phyloP scores from a whole-genome alignment of 2,113 vertebrate species.

The Clarias gariepinus region DNA sequence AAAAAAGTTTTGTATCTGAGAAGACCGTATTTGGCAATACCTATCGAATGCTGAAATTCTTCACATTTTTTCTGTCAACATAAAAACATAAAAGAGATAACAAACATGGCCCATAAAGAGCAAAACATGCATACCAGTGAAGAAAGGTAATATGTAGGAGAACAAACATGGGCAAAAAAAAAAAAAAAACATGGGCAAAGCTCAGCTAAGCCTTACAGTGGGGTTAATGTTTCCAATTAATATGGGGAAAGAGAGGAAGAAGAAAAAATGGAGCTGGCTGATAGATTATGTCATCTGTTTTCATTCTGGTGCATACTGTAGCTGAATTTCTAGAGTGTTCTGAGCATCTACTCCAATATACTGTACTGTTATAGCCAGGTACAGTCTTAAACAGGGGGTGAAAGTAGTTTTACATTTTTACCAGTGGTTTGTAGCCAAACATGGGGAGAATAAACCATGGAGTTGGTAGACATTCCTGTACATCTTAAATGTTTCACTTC shows the following conservation, averaged over 20 bases:
- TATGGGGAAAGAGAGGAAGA: conserved; percentile 33
- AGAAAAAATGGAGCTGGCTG: conserved; percentile 39
- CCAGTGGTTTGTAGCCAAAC: not conserved
- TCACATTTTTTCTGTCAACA: conserved; percentile 8
- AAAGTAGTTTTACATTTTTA: not conserved
- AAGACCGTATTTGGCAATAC: conserved; percentile 47
- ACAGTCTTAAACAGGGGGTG: not conserved
- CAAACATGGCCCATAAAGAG: conserved; percentile 43
- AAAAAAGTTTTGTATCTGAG: not conserved
- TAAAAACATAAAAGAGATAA: conserved; percentile 40
- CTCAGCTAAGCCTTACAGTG: conserved; percentile 48
- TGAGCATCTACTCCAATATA: conserved; percentile 22
- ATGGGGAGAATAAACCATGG: not conserved
- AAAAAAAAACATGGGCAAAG: conserved; percentile 40
- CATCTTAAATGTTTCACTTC: too few relatives aligned
- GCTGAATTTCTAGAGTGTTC: conserved; percentile 40
- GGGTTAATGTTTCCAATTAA: conserved; percentile 56
- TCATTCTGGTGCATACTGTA: conserved; percentile 50
- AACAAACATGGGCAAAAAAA: conserved; percentile 1
- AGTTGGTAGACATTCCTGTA: too few relatives aligned
- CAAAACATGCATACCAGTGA: conserved; percentile 50
- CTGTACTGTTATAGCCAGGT: conserved; percentile 1
- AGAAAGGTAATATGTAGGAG: conserved; percentile 44
- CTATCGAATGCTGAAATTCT: conserved; percentile 22
- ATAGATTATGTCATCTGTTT: conserved; percentile 57